Percentiles rank a stretch among this genome's conserved stretches.
These are phyloP conservation scores for Lanistes nyassanus DNA, from an alignment of 1,140 invertebrate species.

Conservation along the genomic window DNA sequence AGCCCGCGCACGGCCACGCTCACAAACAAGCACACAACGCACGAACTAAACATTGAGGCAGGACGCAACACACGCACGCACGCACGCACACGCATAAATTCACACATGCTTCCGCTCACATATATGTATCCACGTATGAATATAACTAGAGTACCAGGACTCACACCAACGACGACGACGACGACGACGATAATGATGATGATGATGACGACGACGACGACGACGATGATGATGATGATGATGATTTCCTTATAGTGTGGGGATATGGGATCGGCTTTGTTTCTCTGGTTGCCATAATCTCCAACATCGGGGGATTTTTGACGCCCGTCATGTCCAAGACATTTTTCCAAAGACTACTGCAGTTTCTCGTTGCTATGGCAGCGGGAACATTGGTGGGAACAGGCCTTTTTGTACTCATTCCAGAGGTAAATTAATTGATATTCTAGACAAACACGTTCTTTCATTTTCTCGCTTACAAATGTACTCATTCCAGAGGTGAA, in stretches of 20 bases:
- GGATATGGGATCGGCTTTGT: constrained; percentile 73
- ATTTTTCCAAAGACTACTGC: constrained; percentile 72
- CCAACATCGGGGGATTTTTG: constrained; percentile 73
- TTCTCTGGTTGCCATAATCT: constrained; percentile 73
- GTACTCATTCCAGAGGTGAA: constrained; percentile 36
- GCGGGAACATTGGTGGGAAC: constrained; percentile 75
- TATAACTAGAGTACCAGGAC: too few relatives aligned
- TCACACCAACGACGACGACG: too few relatives aligned
- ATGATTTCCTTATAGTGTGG: constrained; percentile 70
- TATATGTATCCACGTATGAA: too few relatives aligned
- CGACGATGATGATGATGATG: too few relatives aligned
- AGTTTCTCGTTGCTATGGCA: constrained; percentile 75
- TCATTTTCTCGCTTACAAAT: too few relatives aligned
- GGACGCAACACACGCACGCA: too few relatives aligned
- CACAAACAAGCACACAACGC: too few relatives aligned
- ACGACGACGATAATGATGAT: too few relatives aligned
- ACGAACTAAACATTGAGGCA: too few relatives aligned
- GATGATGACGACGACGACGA: too few relatives aligned
- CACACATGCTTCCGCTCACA: not conserved
- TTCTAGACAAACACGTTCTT: too few relatives aligned
- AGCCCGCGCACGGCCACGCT: not conserved
- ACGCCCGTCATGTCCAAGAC: constrained; percentile 73
- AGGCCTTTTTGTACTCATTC: constrained; percentile 51
- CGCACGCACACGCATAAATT: too few relatives aligned
- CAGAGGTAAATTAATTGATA: constrained; percentile 43